phyloP scores from a whole-genome alignment of 2,888 invertebrate species.

The Drosophila tripunctata region DNA sequence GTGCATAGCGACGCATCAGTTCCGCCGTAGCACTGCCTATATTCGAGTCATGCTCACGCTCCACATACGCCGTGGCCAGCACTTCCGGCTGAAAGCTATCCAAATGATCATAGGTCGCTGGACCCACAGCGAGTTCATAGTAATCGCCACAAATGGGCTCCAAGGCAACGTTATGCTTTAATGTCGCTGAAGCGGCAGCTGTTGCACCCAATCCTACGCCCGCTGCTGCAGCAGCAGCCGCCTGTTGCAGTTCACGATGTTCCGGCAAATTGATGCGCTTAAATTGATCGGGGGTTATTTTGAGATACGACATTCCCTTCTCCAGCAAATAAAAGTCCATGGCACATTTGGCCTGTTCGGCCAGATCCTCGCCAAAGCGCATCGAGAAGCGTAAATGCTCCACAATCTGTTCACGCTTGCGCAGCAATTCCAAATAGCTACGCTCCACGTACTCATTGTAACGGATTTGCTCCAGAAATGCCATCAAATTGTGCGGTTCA shows the following conservation, averaged over 20 bases:
- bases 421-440: conserved; percentile 77
- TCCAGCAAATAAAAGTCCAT: conserved; percentile 80
- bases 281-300: conserved; percentile 77
- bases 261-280: conserved; percentile 78
- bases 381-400: conserved; percentile 82
- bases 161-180: conserved; percentile 14
- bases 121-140: conserved; percentile 56
- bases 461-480: conserved; percentile 82
- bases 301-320: conserved; percentile 75
- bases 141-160: conserved; percentile 73
- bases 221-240: background rate
- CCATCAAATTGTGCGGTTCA: conserved; percentile 81
- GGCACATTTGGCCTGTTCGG: conserved; percentile 82
- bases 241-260: conserved; percentile 58
- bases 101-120: conserved; percentile 79
- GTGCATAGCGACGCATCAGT: conserved; percentile 65
- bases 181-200: conserved; percentile 3
- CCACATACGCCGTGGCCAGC: conserved; percentile 68
- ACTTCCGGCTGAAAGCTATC: conserved; percentile 73
- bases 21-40: conserved; percentile 66
- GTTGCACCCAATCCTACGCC: conserved; percentile 27
- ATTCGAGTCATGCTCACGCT: conserved; percentile 74
- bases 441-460: conserved; percentile 82
- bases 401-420: conserved; percentile 80
- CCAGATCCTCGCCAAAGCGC: conserved; percentile 81